These are phyloP conservation scores for Carposina sasakii DNA, from an alignment of 1,140 invertebrate species.

Conservation along the genomic window DNA sequence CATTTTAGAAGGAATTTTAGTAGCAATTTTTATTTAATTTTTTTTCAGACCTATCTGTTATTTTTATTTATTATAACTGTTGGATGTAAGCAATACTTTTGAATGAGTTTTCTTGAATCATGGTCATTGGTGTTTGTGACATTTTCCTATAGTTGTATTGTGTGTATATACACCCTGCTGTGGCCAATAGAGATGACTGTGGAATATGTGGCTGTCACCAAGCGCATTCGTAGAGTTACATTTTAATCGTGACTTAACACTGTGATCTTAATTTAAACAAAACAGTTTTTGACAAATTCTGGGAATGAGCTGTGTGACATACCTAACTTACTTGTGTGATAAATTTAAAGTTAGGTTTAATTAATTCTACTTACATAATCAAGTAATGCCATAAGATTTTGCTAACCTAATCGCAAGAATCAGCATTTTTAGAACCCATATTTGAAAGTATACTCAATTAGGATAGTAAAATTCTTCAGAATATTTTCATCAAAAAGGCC, in stretches of 20 bases:
- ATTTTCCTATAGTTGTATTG: slow-evolving; percentile 44
- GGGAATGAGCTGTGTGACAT: slow-evolving; percentile 53
- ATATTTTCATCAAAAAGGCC: neutral
- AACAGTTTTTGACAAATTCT: slow-evolving; percentile 68
- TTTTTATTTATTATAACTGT: too few species aligned
- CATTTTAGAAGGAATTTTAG: too few species aligned
- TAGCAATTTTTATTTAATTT: too few species aligned
- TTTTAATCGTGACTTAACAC: slow-evolving; percentile 70
- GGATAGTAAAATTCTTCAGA: too few species aligned
- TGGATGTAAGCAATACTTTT: too few species aligned
- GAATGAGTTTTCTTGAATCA: too few species aligned
- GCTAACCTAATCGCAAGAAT: slow-evolving; percentile 48
- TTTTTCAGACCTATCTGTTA: too few species aligned
- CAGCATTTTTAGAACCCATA: slow-evolving; percentile 49
- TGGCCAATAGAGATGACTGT: slow-evolving; percentile 64
- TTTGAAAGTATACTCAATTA: too few species aligned
- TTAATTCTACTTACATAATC: slow-evolving; percentile 36
- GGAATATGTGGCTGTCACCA: slow-evolving; percentile 64
- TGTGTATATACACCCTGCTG: slow-evolving; percentile 37
- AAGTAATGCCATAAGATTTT: slow-evolving; percentile 58
- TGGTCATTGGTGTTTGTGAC: too few species aligned
- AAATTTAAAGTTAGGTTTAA: slow-evolving; percentile 61
- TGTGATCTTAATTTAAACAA: slow-evolving; percentile 72
- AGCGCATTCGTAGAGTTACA: slow-evolving; percentile 61
- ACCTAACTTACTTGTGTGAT: slow-evolving; percentile 65